phyloP scores from a whole-genome alignment of 1,140 invertebrate genomes.

The Penaeus vannamei region DNA sequence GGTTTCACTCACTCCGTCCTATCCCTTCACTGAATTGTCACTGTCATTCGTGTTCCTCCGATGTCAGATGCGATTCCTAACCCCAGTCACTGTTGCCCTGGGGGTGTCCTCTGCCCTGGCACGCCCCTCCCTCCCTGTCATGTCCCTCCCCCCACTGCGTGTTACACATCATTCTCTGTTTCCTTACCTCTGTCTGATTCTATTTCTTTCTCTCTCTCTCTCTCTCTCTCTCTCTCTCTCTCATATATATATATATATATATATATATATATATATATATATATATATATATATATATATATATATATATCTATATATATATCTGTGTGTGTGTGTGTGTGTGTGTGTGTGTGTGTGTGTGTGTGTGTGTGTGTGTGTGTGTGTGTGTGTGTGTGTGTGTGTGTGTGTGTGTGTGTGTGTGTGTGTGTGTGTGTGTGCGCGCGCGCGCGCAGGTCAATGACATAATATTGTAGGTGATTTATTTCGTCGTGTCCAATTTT shows the following conservation, averaged over 20 bases:
- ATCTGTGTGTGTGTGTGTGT: conserved; percentile 23
- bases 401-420: background rate
- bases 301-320: conserved; percentile 42
- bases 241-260: conserved; percentile 39
- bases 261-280: conserved; percentile 47
- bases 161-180: background rate
- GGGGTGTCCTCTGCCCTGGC: background rate
- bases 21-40: background rate
- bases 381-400: background rate
- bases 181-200: background rate
- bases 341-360: conserved; percentile 21
- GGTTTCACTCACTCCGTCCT: background rate
- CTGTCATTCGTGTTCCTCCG: background rate
- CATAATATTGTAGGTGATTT: no score
- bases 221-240: conserved; percentile 19
- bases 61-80: no score
- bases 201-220: conserved; percentile 19
- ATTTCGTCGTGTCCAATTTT: no score
- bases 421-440: background rate
- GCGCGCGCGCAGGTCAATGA: background rate
- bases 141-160: background rate
- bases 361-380: conserved; percentile 17
- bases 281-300: conserved; percentile 48
- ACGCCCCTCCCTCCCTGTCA: background rate
- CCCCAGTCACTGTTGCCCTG: no score